Conservation (phyloP, 1,140 invertebrate species). For the Pissodes strobi region DNA sequence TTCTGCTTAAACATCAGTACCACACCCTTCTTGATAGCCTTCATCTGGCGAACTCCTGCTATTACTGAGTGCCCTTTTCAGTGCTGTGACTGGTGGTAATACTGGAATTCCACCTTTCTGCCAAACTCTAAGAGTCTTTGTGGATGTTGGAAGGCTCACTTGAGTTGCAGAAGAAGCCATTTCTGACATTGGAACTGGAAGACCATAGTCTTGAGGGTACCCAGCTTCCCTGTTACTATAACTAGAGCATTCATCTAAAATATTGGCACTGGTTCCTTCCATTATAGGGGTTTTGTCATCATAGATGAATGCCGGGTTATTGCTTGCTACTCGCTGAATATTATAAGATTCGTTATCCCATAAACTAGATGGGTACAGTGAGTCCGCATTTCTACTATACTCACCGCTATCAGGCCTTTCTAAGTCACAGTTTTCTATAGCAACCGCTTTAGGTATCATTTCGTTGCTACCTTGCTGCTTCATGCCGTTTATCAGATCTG, state of each 20-base stretch:
- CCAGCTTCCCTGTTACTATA: slow-evolving; percentile 55
- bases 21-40: slow-evolving; percentile 89
- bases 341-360: slow-evolving; percentile 58
- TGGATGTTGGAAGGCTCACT: slow-evolving; percentile 58
- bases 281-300: slow-evolving; percentile 79
- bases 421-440: slow-evolving; percentile 38
- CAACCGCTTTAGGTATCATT: slow-evolving; percentile 43
- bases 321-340: slow-evolving; percentile 49
- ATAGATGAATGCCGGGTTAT: slow-evolving; percentile 60
- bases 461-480: slow-evolving; percentile 62
- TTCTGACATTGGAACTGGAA: slow-evolving; percentile 62
- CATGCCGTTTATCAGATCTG: slow-evolving; percentile 81
- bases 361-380: slow-evolving; percentile 71
- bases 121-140: slow-evolving; percentile 82
- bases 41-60: slow-evolving; percentile 86
- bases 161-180: slow-evolving; percentile 46
- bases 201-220: slow-evolving; percentile 79
- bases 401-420: slow-evolving; percentile 67
- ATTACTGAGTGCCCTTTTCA: slow-evolving; percentile 76
- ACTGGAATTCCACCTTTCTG: slow-evolving; percentile 80
- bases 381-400: slow-evolving; percentile 71
- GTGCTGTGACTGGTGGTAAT: slow-evolving; percentile 76
- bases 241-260: slow-evolving; percentile 60
- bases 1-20: slow-evolving; percentile 78
- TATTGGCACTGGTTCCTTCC: slow-evolving; percentile 63